Conservation (phyloP, 2,797 vertebrate species). For the Otolemur crassicaudatus region DNA sequence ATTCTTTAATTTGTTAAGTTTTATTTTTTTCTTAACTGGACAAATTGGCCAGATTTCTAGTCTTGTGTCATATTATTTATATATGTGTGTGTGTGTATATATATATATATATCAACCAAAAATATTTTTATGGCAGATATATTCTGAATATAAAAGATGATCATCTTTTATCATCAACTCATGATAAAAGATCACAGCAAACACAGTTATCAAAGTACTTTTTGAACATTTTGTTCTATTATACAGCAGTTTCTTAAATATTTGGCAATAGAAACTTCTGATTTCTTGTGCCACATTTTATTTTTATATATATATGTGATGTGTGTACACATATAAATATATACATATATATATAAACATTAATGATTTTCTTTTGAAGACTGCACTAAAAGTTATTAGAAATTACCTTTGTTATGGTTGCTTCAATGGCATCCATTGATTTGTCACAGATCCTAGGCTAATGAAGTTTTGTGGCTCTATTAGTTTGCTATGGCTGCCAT, state of each 20-base stretch:
- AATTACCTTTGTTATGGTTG: constrained; percentile 38
- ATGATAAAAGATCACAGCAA: background rate
- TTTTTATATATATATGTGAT: too few species aligned
- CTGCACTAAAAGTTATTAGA: constrained; percentile 6
- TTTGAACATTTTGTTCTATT: background rate
- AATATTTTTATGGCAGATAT: background rate
- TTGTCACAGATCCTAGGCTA: background rate
- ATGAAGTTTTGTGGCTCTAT: background rate
- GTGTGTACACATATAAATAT: too few species aligned
- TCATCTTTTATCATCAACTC: background rate
- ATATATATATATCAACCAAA: too few species aligned
- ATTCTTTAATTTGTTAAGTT: constrained; percentile 34
- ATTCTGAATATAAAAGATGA: background rate
- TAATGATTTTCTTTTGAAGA: constrained; percentile 31
- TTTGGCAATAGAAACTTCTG: background rate
- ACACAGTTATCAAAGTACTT: background rate
- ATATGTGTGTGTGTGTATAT: too few species aligned
- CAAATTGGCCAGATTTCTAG: background rate
- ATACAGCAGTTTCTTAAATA: constrained; percentile 51
- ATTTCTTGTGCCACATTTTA: background rate
- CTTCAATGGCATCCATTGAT: background rate
- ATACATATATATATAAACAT: too few species aligned
- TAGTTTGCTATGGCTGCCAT: background rate
- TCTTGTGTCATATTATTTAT: background rate
- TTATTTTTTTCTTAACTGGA: constrained; percentile 22